phyloP scores from a whole-genome alignment of 53 echinoderm and acorn worm genomes.

The Crossaster papposus region DNA sequence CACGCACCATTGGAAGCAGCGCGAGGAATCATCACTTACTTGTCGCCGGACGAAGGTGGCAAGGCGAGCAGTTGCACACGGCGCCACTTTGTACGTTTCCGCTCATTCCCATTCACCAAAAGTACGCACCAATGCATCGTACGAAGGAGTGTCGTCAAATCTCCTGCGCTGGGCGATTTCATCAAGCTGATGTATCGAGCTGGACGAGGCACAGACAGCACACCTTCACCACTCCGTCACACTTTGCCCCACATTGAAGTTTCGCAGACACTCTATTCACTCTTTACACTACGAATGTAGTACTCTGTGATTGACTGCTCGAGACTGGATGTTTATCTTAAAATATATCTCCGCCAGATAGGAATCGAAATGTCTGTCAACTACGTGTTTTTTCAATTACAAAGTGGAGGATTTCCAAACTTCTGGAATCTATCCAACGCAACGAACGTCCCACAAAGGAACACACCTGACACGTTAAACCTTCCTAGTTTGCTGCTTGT shows the following conservation, averaged over 20 bases:
- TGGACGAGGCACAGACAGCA: background rate
- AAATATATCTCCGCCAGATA: background rate
- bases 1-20: conserved; percentile 49
- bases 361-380: conserved; percentile 41
- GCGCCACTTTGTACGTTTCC: conserved; percentile 41
- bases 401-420: conserved; percentile 21
- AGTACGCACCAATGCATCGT: conserved; percentile 30
- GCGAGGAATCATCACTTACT: conserved; percentile 33
- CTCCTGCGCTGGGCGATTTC: background rate
- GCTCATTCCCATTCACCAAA: conserved; percentile 40
- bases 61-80: conserved; percentile 25
- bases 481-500: conserved; percentile 66
- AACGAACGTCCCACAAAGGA: conserved; percentile 1
- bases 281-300: background rate
- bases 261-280: background rate
- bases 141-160: conserved; percentile 21
- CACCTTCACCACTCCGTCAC: background rate
- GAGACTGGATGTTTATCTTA: conserved; percentile 8
- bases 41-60: conserved; percentile 23
- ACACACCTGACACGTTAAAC: conserved; percentile 1
- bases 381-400: conserved; percentile 19
- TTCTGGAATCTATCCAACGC: conserved; percentile 51
- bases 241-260: background rate
- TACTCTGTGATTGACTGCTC: background rate
- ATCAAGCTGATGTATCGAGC: conserved; percentile 26